Percentiles rank a stretch among this genome's conserved stretches.
These are phyloP conservation scores for Girardia tigrina DNA, from an alignment of 2,888 invertebrate species.

Conservation along the genomic window DNA sequence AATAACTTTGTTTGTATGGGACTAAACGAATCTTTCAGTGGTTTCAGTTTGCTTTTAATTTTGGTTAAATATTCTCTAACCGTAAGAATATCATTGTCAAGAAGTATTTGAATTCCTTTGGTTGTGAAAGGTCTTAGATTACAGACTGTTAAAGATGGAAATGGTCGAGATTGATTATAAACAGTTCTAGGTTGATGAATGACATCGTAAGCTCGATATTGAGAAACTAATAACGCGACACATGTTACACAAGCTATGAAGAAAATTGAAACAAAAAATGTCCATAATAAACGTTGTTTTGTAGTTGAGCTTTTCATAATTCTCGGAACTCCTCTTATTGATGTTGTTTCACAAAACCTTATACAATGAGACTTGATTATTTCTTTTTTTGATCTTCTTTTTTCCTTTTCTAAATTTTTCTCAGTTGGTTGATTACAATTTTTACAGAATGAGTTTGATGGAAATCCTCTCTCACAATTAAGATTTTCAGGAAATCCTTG, in stretches of 20 bases:
- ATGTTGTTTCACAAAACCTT: constrained; percentile 38
- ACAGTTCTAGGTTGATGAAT: constrained; percentile 34
- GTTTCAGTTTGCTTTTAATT: not conserved
- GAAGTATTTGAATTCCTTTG: constrained; percentile 21
- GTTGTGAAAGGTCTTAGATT: constrained; percentile 32
- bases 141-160: constrained; percentile 35
- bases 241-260: constrained; percentile 35
- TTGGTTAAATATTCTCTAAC: not conserved
- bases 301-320: constrained; percentile 31
- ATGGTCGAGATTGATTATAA: constrained; percentile 20
- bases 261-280: constrained; percentile 31
- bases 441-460: not conserved
- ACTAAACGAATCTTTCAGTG: not conserved
- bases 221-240: constrained; percentile 28
- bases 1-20: not conserved
- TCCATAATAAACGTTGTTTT: constrained; percentile 25
- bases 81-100: not conserved
- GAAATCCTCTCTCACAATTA: not conserved
- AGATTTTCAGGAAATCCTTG: not conserved
- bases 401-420: not conserved
- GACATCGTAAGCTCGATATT: constrained; percentile 24
- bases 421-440: not conserved
- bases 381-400: not conserved
- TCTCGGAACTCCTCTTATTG: constrained; percentile 39
- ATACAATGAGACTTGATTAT: not conserved